A percentile compares a stretch with the other conserved stretches of the same genome.
Evolutionary conservation across 2,113 vertebrate genomes (phyloP).

Genomic region (Rhizomys pruinosus): DNA sequence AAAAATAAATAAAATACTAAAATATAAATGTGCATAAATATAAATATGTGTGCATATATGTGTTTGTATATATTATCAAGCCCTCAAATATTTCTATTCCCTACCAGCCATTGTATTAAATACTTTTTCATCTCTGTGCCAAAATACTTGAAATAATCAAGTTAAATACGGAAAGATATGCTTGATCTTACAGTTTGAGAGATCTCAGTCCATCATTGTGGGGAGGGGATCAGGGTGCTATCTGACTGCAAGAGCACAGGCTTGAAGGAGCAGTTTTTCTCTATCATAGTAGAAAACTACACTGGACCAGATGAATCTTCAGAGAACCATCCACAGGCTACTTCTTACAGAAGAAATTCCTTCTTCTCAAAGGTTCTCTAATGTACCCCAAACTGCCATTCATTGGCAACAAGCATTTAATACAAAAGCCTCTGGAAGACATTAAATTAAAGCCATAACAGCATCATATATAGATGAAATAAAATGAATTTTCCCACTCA

Average conservation of each 20-base stretch:
- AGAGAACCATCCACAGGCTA: neutral
- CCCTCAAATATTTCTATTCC: neutral
- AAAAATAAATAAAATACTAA: too few relatives aligned
- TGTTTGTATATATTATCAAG: neutral
- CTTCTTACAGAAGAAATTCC: neutral
- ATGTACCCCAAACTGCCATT: neutral
- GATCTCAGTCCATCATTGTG: neutral
- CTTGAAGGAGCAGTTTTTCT: neutral
- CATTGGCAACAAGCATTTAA: too few relatives aligned
- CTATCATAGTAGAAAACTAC: neutral
- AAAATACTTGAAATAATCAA: neutral
- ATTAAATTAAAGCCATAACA: neutral
- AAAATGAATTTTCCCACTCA: neutral
- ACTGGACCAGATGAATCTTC: neutral
- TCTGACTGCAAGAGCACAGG: fast-evolving
- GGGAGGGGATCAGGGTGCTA: neutral
- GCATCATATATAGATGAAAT: neutral
- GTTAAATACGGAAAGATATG: neutral
- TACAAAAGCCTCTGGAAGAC: too few relatives aligned
- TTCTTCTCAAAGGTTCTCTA: neutral
- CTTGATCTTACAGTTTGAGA: neutral
- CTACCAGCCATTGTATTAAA: neutral
- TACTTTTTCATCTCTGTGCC: neutral
- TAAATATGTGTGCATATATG: neutral
- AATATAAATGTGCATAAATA: neutral